Conservation (phyloP, 2,113 vertebrate genomes). For the Nothocercus nigrocapillus region DNA sequence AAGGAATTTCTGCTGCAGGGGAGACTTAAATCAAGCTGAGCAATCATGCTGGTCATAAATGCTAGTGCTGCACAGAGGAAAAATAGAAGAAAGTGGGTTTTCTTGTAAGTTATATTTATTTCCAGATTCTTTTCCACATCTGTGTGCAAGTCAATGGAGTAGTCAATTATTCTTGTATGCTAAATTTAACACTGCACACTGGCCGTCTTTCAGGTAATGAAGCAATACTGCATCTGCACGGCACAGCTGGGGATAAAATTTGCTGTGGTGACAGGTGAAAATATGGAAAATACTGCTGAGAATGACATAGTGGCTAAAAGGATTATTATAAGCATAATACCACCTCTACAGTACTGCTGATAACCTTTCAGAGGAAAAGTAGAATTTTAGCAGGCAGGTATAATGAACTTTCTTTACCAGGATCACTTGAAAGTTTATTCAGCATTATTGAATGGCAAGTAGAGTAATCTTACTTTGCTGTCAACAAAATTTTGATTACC, state of each 20-base stretch:
- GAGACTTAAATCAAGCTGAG: not conserved
- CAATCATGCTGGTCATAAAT: not conserved
- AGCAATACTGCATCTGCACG: not conserved
- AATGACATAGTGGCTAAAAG: not conserved
- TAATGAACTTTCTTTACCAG: not conserved
- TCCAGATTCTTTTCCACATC: not conserved
- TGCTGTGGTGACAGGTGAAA: not conserved
- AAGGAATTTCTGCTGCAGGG: not conserved
- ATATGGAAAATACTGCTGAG: not conserved
- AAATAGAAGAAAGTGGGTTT: not conserved
- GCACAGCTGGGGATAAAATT: not conserved
- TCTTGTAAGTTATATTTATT: not conserved
- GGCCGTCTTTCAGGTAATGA: not conserved
- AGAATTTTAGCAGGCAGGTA: not conserved
- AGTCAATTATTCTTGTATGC: not conserved
- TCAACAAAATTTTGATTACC: not conserved
- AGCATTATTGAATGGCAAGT: not conserved
- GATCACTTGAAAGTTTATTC: not conserved
- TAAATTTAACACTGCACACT: not conserved
- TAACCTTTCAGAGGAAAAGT: not conserved
- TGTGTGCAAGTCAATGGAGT: not conserved
- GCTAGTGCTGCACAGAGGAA: not conserved
- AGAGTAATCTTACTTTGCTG: not conserved
- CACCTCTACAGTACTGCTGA: not conserved
- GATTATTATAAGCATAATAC: not conserved